Evolutionary conservation across 1,140 invertebrate species (phyloP), one percentile per base, ranked within the genome.

Genomic region (Drosophila micromelanica): DNA sequence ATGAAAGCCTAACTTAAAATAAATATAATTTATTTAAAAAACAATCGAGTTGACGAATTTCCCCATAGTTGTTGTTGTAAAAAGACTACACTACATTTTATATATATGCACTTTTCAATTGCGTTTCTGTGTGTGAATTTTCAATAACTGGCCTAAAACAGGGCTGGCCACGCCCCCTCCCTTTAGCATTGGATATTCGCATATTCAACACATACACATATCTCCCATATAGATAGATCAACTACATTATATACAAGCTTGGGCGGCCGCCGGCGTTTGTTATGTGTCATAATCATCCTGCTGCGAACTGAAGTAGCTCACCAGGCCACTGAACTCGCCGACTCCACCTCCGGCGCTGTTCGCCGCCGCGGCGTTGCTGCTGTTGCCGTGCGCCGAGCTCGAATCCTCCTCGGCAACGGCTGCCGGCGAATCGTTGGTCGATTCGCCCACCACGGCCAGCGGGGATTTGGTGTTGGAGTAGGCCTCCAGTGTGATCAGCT

Each of bases 231-330:
- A 45, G 32, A 61, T 67, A 64, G 65, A 49, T 78, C 62, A 70
- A 67, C 48, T 72, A 67, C 45, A 64, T 52, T 77, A 82, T 82
- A 62, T 82, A 82, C 79, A 82, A 43, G 45, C 45, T 46, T 79
- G 76, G 48, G 60, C 55, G 30, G 49, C 76, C 40, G 64, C 40
- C 80, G 84, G 80, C 68, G 81, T 75, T 91, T 76, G 91, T 92
- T 92, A 92, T 89, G 91, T 91, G 56, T 91, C 91, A 76, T 92
- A 91, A 49, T 92, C 91, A 45, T 96, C 95, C 70, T 95, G 93
- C 91, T 96, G 96, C 81, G 96, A 96, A 70, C 96, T 96, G 91
- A 96, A 96, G 91, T 97, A 97, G 56, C 96, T 96, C 20, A 96
- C 96, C 63, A 97, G 92, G n/a, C 96, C 96, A 40, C 95, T 95